These are phyloP conservation scores for Pyrrhia umbra DNA, from an alignment of 2,888 invertebrate species.

Conservation along the genomic window DNA sequence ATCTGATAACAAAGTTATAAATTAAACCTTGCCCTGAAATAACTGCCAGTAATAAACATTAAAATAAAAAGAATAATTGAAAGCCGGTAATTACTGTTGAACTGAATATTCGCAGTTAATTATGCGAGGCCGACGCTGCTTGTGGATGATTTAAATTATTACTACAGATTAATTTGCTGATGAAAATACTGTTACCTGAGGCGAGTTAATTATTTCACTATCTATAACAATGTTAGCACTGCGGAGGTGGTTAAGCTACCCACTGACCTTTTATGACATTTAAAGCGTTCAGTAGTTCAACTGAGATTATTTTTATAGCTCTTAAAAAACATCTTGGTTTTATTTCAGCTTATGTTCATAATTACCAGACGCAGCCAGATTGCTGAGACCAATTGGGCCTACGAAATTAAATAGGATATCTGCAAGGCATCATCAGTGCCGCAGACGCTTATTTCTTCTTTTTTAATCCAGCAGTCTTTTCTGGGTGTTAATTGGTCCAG, in stretches of 20 bases:
- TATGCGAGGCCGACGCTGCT: conserved; percentile 37
- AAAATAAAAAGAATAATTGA: conserved; percentile 27
- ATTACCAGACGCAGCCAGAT: neutral
- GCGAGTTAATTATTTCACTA: conserved; percentile 57
- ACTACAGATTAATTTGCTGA: conserved; percentile 53
- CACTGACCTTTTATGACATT: conserved; percentile 53
- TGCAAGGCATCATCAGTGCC: too few species aligned
- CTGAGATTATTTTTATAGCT: conserved; percentile 41
- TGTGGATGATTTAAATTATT: conserved; percentile 55
- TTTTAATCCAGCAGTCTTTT: too few species aligned
- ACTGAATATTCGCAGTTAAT: conserved; percentile 58
- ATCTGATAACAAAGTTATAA: neutral
- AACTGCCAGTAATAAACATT: neutral
- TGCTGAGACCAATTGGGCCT: neutral
- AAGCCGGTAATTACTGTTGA: conserved; percentile 42
- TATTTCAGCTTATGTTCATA: conserved; percentile 3
- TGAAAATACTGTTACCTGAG: conserved; percentile 56
- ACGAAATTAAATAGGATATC: neutral
- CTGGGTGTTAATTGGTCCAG: too few species aligned
- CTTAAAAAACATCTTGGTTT: conserved; percentile 23
- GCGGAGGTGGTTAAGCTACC: conserved; percentile 23
- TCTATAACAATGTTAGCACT: conserved; percentile 40
- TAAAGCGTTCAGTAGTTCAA: conserved; percentile 44
- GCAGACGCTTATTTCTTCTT: too few species aligned
- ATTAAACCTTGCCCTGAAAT: neutral